Percentiles rank a stretch among this genome's conserved stretches.
Evolutionary conservation across 2,888 invertebrate genomes (phyloP).

Genomic region (Aleiodes testaceus): DNA sequence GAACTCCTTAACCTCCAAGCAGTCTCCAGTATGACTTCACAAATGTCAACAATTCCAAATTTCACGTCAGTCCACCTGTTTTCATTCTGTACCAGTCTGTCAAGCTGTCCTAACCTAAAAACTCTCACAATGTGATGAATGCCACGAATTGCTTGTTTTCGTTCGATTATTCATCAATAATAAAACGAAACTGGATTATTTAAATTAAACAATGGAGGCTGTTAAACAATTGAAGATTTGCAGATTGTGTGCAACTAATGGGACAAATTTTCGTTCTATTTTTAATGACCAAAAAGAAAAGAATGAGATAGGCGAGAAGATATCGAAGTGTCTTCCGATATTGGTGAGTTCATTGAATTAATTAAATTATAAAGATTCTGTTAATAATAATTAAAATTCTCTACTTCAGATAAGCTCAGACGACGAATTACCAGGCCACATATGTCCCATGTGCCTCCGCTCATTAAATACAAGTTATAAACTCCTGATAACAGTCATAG

Average conservation of each 20-base stretch:
- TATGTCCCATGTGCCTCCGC: conserved; percentile 5
- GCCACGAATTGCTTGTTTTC: background rate
- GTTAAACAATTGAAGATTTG: background rate
- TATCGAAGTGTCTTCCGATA: conserved; percentile 16
- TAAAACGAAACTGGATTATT: background rate
- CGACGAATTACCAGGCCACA: conserved; percentile 8
- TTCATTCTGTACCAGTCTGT: background rate
- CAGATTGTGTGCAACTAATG: background rate
- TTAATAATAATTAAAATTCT: too few species aligned
- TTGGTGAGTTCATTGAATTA: background rate
- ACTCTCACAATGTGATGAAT: too few species aligned
- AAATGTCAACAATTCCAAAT: too few species aligned
- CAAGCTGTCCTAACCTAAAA: background rate
- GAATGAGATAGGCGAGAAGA: conserved; percentile 2
- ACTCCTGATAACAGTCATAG: background rate
- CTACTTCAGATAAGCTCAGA: background rate
- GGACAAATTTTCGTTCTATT: background rate
- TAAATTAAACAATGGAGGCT: background rate
- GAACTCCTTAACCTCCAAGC: too few species aligned
- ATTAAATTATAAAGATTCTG: too few species aligned
- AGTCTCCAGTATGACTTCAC: too few species aligned
- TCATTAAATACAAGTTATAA: conserved; percentile 15
- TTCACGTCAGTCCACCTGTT: background rate
- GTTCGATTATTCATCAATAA: background rate
- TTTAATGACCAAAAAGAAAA: background rate